Evolutionary conservation across 1,140 invertebrate species (phyloP).

Genomic region (Drosophila serrata): DNA sequence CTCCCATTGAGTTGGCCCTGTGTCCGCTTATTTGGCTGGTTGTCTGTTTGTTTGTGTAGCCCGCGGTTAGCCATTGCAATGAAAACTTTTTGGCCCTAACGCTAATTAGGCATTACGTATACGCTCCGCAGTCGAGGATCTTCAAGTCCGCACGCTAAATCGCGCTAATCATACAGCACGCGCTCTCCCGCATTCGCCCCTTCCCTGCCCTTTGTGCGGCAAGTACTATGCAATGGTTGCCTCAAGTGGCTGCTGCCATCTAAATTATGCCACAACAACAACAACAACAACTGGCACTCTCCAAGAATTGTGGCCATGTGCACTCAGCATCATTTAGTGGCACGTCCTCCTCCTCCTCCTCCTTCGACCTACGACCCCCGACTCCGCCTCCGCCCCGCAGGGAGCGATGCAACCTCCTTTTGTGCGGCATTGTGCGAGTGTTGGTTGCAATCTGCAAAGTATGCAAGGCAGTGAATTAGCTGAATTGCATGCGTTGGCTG

Average conservation of each 20-base stretch:
- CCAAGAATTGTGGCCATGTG: constrained; percentile 76
- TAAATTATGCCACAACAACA: constrained; percentile 74
- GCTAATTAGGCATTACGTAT: constrained; percentile 76
- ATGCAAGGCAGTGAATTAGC: constrained; percentile 22
- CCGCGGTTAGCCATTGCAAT: constrained; percentile 71
- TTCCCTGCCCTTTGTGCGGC: constrained; percentile 12
- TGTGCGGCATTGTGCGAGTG: constrained; percentile 55
- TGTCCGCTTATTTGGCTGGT: constrained; percentile 32
- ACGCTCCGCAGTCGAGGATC: constrained; percentile 39
- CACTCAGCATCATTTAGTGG: constrained; percentile 75
- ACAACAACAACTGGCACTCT: constrained; percentile 38
- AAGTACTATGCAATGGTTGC: constrained; percentile 51
- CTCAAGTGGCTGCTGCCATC: constrained; percentile 64
- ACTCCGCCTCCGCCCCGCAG: too few relatives aligned
- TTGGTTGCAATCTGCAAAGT: constrained; percentile 13
- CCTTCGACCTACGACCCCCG: too few relatives aligned
- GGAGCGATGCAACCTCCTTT: constrained; percentile 27
- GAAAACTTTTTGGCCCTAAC: constrained; percentile 60
- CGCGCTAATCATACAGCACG: constrained; percentile 69
- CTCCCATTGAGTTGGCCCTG: constrained; percentile 64
- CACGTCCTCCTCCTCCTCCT: constrained; percentile 31
- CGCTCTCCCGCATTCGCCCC: constrained; percentile 9
- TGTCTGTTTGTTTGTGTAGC: constrained; percentile 49
- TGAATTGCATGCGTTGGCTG: constrained; percentile 5
- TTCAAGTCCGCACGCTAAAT: constrained; percentile 61